Percentiles rank a stretch among this genome's conserved stretches.
These are phyloP conservation scores for Sturnira hondurensis DNA, from an alignment of 2,113 vertebrate species.

Conservation along the genomic window DNA sequence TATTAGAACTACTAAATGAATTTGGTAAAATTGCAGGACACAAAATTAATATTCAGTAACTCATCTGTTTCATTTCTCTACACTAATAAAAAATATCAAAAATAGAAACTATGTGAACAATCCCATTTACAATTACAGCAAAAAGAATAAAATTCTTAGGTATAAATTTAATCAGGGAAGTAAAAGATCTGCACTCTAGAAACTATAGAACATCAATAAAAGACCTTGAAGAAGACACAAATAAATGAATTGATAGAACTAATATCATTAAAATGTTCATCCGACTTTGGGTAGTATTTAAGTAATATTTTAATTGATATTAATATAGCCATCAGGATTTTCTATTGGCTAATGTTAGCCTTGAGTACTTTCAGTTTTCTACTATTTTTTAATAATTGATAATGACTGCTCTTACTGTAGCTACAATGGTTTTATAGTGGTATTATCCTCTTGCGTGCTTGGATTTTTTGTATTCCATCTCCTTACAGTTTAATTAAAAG, in stretches of 20 bases:
- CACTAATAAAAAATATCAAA: background rate
- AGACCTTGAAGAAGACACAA: background rate
- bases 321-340: background rate
- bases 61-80: background rate
- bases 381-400: background rate
- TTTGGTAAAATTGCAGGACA: background rate
- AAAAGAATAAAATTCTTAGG: background rate
- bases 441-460: background rate
- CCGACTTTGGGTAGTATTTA: background rate
- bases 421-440: background rate
- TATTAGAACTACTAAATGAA: background rate
- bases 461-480: background rate
- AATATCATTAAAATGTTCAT: background rate
- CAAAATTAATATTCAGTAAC: background rate
- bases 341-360: background rate
- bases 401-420: background rate
- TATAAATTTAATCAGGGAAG: background rate
- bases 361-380: background rate
- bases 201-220: background rate
- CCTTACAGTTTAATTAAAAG: background rate
- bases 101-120: background rate
- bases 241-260: background rate
- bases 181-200: background rate
- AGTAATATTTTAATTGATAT: background rate
- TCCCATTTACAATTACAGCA: background rate